Conservation (phyloP, 2,113 vertebrate genomes). For the Cinclus cinclus region DNA sequence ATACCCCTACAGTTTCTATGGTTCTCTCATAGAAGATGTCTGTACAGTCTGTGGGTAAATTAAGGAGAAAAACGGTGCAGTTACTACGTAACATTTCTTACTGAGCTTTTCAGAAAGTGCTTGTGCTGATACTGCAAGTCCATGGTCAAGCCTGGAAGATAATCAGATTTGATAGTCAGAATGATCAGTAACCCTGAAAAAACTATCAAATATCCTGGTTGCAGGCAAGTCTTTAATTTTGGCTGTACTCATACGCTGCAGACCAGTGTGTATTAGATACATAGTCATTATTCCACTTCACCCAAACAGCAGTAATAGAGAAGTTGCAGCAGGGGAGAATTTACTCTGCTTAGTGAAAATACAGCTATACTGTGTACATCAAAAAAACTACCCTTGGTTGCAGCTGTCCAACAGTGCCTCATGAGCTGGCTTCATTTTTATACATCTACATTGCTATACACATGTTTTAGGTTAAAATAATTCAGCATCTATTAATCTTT, state of each 20-base stretch:
- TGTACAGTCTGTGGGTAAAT: neutral
- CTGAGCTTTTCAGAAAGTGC: neutral
- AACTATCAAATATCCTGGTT: neutral
- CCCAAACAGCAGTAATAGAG: neutral
- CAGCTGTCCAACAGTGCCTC: neutral
- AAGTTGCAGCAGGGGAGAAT: neutral
- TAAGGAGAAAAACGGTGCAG: neutral
- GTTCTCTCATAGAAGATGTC: neutral
- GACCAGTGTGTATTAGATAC: neutral
- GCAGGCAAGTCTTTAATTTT: neutral
- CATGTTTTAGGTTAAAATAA: neutral
- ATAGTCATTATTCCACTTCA: neutral
- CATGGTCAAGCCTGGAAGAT: neutral
- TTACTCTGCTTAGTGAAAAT: neutral
- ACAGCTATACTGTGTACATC: neutral
- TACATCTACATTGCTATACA: neutral
- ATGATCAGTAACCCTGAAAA: neutral
- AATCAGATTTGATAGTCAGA: neutral
- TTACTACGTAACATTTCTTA: neutral
- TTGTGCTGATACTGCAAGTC: neutral
- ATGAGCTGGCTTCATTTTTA: neutral
- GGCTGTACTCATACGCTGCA: fast-evolving
- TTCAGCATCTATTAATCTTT: neutral
- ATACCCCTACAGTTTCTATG: neutral
- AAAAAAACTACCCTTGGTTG: neutral